Conservation (phyloP, 2,797 vertebrate species). For the Enteromius trimaculatus region DNA sequence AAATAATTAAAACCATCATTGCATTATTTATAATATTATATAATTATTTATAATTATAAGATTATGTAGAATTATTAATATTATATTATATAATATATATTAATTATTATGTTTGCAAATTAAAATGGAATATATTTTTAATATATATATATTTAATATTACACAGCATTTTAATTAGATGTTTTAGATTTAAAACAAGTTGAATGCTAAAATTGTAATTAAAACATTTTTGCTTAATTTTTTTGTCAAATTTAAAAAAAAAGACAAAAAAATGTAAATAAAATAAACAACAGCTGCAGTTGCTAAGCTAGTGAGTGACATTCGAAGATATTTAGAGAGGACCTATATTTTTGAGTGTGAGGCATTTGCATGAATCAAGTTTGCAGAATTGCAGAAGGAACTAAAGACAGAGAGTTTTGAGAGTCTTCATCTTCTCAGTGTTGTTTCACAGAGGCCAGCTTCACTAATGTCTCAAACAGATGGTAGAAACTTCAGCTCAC, state of each 20-base stretch:
- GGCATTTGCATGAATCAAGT: not conserved
- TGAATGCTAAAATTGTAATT: not conserved
- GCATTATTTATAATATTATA: not conserved
- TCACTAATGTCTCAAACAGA: conserved; percentile 56
- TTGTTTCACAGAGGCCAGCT: conserved; percentile 6
- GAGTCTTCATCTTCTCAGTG: not conserved
- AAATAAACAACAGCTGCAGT: not conserved
- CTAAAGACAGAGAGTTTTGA: not conserved
- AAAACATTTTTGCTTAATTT: not conserved
- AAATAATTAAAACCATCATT: not conserved
- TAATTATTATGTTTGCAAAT: not conserved
- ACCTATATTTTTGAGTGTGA: not conserved
- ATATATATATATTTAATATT: not conserved
- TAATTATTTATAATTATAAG: too few relatives aligned
- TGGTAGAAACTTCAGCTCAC: conserved; percentile 44
- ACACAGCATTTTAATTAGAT: not conserved
- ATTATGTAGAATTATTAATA: not conserved
- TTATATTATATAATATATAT: not conserved
- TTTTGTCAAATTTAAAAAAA: not conserved
- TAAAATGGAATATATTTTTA: not conserved
- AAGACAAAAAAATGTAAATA: too few relatives aligned
- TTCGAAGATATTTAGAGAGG: not conserved
- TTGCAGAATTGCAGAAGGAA: not conserved
- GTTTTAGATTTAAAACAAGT: not conserved
- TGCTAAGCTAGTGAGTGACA: not conserved